Conservation (phyloP, 2,113 vertebrate species). For the Bombycilla garrulus region DNA sequence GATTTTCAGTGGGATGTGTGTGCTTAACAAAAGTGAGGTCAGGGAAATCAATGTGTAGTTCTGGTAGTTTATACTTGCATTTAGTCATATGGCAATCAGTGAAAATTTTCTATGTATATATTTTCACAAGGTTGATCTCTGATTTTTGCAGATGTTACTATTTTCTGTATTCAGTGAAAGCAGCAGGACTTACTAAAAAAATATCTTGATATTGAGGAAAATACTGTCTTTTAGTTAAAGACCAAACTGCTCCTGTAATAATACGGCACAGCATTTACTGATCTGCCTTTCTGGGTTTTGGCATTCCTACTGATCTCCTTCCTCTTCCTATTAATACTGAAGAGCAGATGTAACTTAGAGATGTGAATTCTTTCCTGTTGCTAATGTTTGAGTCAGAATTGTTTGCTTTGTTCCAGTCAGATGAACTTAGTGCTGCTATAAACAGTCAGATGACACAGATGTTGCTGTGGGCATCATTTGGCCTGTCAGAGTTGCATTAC, state of each 20-base stretch:
- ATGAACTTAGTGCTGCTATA: neutral
- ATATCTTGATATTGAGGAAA: neutral
- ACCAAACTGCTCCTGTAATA: neutral
- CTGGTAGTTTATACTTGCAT: neutral
- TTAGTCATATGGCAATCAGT: neutral
- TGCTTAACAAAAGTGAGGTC: neutral
- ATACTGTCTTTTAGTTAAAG: neutral
- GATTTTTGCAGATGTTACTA: neutral
- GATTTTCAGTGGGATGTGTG: neutral
- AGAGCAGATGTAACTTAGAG: neutral
- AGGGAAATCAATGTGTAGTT: neutral
- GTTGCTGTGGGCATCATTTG: slow-evolving; percentile 14
- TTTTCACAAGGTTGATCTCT: neutral
- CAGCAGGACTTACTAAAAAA: neutral
- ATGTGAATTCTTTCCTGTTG: slow-evolving; percentile 71
- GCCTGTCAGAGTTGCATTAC: slow-evolving; percentile 4
- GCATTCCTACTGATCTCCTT: neutral
- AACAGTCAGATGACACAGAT: slow-evolving; percentile 38
- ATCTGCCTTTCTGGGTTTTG: neutral
- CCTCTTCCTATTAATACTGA: neutral
- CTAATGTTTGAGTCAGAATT: neutral
- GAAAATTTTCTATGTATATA: neutral
- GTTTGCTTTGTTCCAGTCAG: slow-evolving; percentile 45
- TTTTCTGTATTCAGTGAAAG: neutral
- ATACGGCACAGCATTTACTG: neutral